phyloP scores from a whole-genome alignment of 2,888 invertebrate species.

The Dysmachus trigonus region DNA sequence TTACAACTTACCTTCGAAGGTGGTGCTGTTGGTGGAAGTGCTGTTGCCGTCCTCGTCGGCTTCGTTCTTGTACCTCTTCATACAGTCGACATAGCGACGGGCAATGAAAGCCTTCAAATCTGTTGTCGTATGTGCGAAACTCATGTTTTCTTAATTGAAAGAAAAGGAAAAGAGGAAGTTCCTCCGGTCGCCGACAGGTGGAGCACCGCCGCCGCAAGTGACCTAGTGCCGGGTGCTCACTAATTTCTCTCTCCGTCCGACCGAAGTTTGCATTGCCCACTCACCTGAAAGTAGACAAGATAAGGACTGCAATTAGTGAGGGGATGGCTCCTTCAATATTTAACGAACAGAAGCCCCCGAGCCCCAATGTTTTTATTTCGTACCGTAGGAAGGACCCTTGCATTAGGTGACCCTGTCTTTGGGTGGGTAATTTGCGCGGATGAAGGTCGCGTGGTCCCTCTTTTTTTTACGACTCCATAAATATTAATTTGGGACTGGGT shows the following conservation, averaged over 20 bases:
- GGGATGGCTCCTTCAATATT: background rate
- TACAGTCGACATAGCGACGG: conserved; percentile 17
- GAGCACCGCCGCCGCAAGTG: background rate
- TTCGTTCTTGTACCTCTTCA: background rate
- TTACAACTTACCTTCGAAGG: conserved; percentile 1
- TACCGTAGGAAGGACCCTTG: background rate
- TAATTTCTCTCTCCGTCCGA: background rate
- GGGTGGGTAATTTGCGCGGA: background rate
- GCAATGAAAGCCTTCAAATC: conserved; percentile 3
- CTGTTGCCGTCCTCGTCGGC: background rate
- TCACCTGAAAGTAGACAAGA: conserved; percentile 4
- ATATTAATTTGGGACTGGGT: background rate
- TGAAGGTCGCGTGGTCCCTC: background rate
- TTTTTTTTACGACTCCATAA: background rate
- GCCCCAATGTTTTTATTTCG: background rate
- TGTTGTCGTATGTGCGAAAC: background rate
- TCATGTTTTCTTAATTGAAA: conserved; percentile 4
- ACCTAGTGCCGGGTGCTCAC: background rate
- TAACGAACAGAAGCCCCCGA: background rate
- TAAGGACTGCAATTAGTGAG: background rate
- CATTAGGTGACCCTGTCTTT: background rate
- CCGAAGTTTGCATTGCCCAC: background rate
- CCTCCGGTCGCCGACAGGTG: background rate
- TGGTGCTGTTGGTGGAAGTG: background rate
- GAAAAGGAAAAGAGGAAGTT: background rate